Conservation (phyloP, 2,113 vertebrate species). For the Aspiorhynchus laticeps region DNA sequence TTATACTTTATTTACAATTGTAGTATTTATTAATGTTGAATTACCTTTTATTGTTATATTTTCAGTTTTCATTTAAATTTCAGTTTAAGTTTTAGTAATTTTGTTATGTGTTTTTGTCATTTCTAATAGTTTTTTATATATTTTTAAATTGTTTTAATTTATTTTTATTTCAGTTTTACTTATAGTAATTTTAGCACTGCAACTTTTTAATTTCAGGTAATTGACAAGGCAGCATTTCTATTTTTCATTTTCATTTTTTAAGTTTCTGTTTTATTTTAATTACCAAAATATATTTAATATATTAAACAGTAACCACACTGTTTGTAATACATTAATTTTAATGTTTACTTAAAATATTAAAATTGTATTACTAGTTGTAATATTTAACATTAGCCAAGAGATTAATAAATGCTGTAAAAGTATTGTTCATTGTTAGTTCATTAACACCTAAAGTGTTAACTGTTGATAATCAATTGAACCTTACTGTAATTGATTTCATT, state of each 20-base stretch:
- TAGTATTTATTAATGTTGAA: not conserved
- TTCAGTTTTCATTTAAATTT: not conserved
- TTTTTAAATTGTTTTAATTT: no score
- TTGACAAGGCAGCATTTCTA: not conserved
- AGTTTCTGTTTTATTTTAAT: not conserved
- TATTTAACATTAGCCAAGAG: not conserved
- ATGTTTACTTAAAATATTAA: not conserved
- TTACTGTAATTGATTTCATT: not conserved
- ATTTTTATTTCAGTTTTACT: not conserved
- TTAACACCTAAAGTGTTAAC: not conserved
- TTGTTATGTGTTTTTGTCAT: not conserved
- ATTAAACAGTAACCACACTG: no score
- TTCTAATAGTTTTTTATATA: not conserved
- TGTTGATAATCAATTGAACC: not conserved
- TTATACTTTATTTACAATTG: not conserved
- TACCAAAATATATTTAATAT: no score
- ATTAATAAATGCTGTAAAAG: not conserved
- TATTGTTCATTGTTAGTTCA: not conserved
- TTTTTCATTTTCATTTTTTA: not conserved
- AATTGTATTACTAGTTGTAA: not conserved
- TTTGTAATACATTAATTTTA: not conserved
- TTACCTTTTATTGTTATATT: not conserved
- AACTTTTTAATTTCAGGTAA: not conserved
- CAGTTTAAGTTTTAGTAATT: not conserved
- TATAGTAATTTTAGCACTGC: not conserved